A percentile compares a stretch with the other conserved stretches of the same genome.
These are phyloP conservation scores for Megalops cyprinoides DNA, from an alignment of 2,797 vertebrate species.

Conservation along the genomic window DNA sequence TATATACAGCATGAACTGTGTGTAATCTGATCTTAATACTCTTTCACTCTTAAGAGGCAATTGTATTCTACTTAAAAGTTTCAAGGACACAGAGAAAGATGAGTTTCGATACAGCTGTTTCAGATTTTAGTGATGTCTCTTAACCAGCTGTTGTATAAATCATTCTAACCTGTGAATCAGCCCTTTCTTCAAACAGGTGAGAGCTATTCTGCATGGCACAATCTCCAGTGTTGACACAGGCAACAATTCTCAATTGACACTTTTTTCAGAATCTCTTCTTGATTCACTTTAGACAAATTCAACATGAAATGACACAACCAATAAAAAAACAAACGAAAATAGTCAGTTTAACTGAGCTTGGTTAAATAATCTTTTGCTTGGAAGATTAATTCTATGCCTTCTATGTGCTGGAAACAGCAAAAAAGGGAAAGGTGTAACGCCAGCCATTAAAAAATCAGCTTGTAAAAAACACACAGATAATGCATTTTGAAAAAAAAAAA, in stretches of 20 bases:
- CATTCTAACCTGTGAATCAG: neutral
- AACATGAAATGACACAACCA: neutral
- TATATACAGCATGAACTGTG: neutral
- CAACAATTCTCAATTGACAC: neutral
- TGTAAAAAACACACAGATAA: neutral
- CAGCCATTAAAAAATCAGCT: neutral
- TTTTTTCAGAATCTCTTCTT: neutral
- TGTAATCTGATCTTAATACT: neutral
- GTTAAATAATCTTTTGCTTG: neutral
- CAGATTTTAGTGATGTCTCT: neutral
- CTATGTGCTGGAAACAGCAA: neutral
- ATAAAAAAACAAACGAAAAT: neutral
- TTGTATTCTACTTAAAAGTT: neutral
- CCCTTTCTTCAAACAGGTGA: neutral
- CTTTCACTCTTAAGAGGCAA: neutral
- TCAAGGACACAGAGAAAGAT: neutral
- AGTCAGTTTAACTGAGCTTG: neutral
- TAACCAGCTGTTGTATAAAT: neutral
- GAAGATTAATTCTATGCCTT: neutral
- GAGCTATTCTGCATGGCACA: neutral
- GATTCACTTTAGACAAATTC: neutral
- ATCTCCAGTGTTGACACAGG: neutral
- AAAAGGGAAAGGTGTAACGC: neutral
- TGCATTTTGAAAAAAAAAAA: slow-evolving; percentile 1
- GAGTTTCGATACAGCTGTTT: neutral